Evolutionary conservation across 1,140 invertebrate species (phyloP).

Genomic region (Ceratina calcarata): DNA sequence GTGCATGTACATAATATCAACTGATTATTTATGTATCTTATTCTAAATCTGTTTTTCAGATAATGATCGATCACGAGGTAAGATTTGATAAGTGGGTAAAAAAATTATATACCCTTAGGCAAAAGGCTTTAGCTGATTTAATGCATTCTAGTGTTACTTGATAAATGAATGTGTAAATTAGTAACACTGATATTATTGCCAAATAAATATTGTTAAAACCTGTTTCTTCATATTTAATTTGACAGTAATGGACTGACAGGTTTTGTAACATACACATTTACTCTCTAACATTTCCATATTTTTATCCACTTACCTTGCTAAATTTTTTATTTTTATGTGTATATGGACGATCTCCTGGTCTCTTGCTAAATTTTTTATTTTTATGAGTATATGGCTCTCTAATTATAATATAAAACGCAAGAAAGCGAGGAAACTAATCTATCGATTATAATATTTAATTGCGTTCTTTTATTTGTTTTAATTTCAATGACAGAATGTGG

Average conservation of each 20-base stretch:
- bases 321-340: not conserved
- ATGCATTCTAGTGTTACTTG: slow-evolving; percentile 58
- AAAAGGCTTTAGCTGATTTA: slow-evolving; percentile 75
- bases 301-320: not conserved
- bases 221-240: too few relatives aligned
- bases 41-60: slow-evolving; percentile 64
- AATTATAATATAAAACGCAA: slow-evolving; percentile 38
- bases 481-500: not conserved
- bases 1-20: not conserved
- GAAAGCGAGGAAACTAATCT: not conserved
- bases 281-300: too few relatives aligned
- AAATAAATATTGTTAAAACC: too few relatives aligned
- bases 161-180: slow-evolving; percentile 21
- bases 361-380: not conserved
- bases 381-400: slow-evolving; percentile 32
- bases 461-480: not conserved
- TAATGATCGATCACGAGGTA: slow-evolving; percentile 75
- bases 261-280: too few relatives aligned
- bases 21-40: slow-evolving; percentile 11
- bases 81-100: slow-evolving; percentile 80
- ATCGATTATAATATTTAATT: not conserved
- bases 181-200: too few relatives aligned
- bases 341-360: not conserved
- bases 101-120: slow-evolving; percentile 77
- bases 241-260: too few relatives aligned